Evolutionary conservation across 2,888 invertebrate genomes (phyloP).

Genomic region (Melanostoma mellinum): DNA sequence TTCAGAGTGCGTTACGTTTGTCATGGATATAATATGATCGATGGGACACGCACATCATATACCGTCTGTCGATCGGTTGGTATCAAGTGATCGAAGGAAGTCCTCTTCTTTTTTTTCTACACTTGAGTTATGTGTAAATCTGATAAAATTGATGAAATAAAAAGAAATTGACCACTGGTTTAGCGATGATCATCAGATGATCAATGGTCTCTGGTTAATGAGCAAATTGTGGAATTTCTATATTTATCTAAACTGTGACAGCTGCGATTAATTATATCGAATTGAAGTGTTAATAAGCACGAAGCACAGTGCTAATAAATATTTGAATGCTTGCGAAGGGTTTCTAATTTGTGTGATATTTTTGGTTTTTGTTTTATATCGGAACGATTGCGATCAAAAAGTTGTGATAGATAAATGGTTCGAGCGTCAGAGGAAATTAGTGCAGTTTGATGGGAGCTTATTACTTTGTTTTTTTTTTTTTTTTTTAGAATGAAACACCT

Average conservation of each 20-base stretch:
- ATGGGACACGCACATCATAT: slow-evolving; percentile 38
- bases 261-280: slow-evolving; percentile 61
- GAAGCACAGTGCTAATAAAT: neutral
- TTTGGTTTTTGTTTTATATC: too few species aligned
- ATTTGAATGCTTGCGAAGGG: neutral
- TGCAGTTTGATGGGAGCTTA: too few species aligned
- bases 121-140: slow-evolving; percentile 3
- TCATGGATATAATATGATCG: slow-evolving; percentile 67
- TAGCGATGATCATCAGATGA: slow-evolving; percentile 59
- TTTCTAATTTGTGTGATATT: slow-evolving; percentile 4
- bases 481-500: too few species aligned
- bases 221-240: slow-evolving; percentile 51
- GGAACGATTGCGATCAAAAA: too few species aligned
- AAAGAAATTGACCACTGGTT: neutral
- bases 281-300: slow-evolving; percentile 60
- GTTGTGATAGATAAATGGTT: too few species aligned
- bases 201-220: slow-evolving; percentile 48
- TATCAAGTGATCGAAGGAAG: slow-evolving; percentile 45
- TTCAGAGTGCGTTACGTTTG: slow-evolving; percentile 56
- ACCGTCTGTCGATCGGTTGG: slow-evolving; percentile 23
- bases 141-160: slow-evolving; percentile 20
- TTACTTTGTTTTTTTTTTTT: too few species aligned
- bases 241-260: slow-evolving; percentile 64
- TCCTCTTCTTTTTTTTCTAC: slow-evolving; percentile 25
- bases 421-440: too few species aligned